Percentiles rank a stretch among this genome's conserved stretches.
phyloP scores from a whole-genome alignment of 2,113 vertebrate genomes.

The Alectura lathami region DNA sequence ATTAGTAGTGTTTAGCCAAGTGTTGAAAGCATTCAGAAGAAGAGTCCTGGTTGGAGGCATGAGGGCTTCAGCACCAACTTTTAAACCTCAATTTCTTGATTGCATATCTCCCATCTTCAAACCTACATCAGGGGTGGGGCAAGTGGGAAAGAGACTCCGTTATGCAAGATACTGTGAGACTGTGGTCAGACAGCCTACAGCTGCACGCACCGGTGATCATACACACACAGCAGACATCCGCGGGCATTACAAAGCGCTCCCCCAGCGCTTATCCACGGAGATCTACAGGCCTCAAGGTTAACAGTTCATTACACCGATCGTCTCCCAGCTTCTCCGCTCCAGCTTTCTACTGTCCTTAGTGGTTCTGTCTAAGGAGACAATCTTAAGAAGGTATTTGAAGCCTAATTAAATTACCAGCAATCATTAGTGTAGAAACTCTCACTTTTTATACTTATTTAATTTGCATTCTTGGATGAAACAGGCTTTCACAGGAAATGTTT shows the following conservation, averaged over 20 bases:
- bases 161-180: not conserved
- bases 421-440: not conserved
- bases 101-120: slow-evolving; percentile 92
- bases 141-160: not conserved
- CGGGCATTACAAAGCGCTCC: not conserved
- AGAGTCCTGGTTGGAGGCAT: slow-evolving; percentile 89
- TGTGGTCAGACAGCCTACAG: not conserved
- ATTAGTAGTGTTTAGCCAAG: slow-evolving; percentile 84
- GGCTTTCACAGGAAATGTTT: not conserved
- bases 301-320: not conserved
- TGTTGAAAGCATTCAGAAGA: slow-evolving; percentile 84
- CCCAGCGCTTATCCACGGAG: not conserved
- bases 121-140: slow-evolving; percentile 73
- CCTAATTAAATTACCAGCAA: not conserved
- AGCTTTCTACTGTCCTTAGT: not conserved
- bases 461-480: not conserved
- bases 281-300: fast-evolving
- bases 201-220: not conserved
- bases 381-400: not conserved
- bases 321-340: not conserved
- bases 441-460: not conserved
- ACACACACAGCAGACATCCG: not conserved
- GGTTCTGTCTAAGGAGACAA: not conserved
- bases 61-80: slow-evolving; percentile 89
- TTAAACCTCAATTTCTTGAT: slow-evolving; percentile 90